Evolutionary conservation across 2,797 vertebrate species (phyloP), one percentile per base, ranked within the genome.

Genomic region (Sebastes vulpes): DNA sequence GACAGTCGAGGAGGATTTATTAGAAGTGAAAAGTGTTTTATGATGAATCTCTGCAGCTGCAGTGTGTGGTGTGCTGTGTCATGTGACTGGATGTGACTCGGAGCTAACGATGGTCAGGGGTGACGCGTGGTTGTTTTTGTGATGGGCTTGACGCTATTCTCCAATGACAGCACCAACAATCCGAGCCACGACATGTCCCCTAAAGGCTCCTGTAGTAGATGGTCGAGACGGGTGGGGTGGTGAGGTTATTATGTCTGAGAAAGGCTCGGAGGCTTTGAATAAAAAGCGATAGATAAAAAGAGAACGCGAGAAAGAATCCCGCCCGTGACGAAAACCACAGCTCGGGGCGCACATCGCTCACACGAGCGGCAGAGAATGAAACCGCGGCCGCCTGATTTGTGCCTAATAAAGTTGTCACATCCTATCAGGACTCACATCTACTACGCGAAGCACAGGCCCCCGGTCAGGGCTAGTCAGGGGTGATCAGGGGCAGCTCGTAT

Each of bases 351-450:
- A 73, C 85, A 92, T 92, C 84, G 58, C 85, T 93, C 93, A 87
- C 83, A 35, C 61, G 21, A 86, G 81, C 76, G 46, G 65, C 78
- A 59, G 81, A 90, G 91, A 93, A 92, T 87, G 92, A 90, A 92
- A 90, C 61, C 69, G 25, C 52, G 26, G 79, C 70, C 6, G 63
- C 80, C 87, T 93, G 93, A 95, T 94, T 93, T 89, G 90, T 89
- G 91, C 87, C 90, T 95, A 95, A 96, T 96, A 95, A 95, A 95
- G 91, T 94, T 96, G 95, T 96, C 95, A 94, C 90, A 94, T 95
- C 90, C 87, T 88, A 95, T 96, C 95, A 95, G 90, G 79, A 16
- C 80, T 84, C 86, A 82, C 93, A 96, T 96, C 92, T 67, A 90
- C 87, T 48, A 93, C 84, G 65, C 76, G 75, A 89, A 90, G 87